Evolutionary conservation across 2,113 vertebrate genomes (phyloP).

Genomic region (Phodopus roborovskii): DNA sequence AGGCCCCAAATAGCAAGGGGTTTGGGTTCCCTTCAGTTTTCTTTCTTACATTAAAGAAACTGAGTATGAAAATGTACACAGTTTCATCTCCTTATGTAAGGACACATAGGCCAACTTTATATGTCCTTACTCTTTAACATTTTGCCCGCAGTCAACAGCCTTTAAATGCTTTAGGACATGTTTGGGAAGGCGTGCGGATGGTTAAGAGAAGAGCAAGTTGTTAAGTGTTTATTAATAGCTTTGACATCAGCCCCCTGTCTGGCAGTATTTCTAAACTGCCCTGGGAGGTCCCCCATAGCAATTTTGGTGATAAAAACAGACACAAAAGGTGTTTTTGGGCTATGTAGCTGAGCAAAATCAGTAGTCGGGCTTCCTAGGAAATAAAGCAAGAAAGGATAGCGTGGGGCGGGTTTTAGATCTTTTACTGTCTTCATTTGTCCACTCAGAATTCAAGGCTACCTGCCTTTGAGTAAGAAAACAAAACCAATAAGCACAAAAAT

Average conservation of each 20-base stretch:
- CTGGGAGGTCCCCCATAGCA: slow-evolving; percentile 20
- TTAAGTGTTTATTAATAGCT: slow-evolving; percentile 45
- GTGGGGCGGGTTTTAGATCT: neutral
- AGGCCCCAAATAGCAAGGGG: slow-evolving; percentile 33
- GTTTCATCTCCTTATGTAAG: neutral
- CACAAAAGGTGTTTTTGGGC: slow-evolving; percentile 17
- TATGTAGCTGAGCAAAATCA: slow-evolving; percentile 3
- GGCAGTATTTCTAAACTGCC: slow-evolving; percentile 44
- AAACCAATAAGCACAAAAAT: slow-evolving; percentile 20
- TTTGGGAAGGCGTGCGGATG: neutral
- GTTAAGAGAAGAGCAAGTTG: neutral
- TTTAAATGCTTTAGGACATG: neutral
- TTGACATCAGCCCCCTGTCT: slow-evolving; percentile 49
- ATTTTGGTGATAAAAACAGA: slow-evolving; percentile 56
- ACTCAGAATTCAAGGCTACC: neutral
- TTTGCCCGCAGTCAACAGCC: neutral
- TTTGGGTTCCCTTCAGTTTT: slow-evolving; percentile 38
- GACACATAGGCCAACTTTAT: neutral
- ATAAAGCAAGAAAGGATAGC: slow-evolving; percentile 17
- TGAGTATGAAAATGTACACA: slow-evolving; percentile 36
- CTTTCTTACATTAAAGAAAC: slow-evolving; percentile 5
- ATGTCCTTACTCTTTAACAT: neutral
- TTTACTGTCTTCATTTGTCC: neutral
- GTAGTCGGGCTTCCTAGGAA: slow-evolving; percentile 44
- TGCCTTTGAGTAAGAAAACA: slow-evolving; percentile 13